These are phyloP conservation scores for Argyrosomus japonicus DNA, from an alignment of 2,113 vertebrate genomes.

Conservation along the genomic window DNA sequence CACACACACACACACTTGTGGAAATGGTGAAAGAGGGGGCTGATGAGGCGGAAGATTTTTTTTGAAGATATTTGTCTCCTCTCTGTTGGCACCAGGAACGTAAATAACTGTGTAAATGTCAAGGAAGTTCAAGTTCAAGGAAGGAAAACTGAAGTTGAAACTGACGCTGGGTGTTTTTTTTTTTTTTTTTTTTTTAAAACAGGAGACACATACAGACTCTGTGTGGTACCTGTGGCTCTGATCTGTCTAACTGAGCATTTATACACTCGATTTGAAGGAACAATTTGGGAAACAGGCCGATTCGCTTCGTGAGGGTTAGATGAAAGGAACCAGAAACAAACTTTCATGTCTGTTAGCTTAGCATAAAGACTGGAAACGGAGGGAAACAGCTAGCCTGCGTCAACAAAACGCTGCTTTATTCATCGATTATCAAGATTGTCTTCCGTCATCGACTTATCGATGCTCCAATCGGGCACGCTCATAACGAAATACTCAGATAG, in stretches of 20 bases:
- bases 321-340: neutral
- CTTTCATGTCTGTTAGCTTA: neutral
- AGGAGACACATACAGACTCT: neutral
- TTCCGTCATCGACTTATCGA: no score
- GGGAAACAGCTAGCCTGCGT: neutral
- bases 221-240: constrained; percentile 31
- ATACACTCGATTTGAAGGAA: neutral
- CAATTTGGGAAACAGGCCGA: neutral
- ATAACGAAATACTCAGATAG: no score
- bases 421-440: no score
- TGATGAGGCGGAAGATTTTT: constrained; percentile 31
- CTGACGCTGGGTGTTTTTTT: neutral
- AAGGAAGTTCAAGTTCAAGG: constrained; percentile 48
- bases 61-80: constrained; percentile 31
- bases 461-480: no score
- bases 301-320: neutral
- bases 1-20: constrained; percentile 19
- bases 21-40: constrained; percentile 10
- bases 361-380: neutral
- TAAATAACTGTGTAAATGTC: constrained; percentile 58
- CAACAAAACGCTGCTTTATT: neutral
- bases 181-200: neutral
- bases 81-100: constrained; percentile 31
- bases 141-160: constrained; percentile 24
- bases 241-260: neutral